Conservation (phyloP, 2,888 invertebrate genomes). For the Drosophila mayaguana region DNA sequence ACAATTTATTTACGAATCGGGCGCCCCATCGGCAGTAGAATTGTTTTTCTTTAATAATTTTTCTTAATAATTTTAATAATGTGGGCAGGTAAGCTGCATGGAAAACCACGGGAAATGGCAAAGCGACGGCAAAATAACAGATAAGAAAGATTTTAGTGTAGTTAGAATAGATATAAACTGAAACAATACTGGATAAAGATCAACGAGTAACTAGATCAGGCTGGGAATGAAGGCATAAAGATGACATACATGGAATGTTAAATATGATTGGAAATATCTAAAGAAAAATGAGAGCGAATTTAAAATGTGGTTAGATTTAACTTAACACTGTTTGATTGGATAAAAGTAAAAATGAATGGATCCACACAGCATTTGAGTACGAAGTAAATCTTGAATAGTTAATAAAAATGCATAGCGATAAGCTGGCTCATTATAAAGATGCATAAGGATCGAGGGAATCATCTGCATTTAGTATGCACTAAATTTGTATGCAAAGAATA, state of each 20-base stretch:
- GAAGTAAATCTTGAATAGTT: neutral
- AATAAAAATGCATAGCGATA: neutral
- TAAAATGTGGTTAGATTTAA: neutral
- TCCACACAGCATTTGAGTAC: neutral
- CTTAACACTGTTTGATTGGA: neutral
- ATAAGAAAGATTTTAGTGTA: neutral
- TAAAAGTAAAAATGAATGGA: no score
- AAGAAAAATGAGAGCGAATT: neutral
- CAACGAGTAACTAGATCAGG: neutral
- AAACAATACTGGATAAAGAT: neutral
- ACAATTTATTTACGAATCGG: conserved; percentile 11
- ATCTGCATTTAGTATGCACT: no score
- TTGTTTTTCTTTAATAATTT: neutral
- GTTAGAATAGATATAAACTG: neutral
- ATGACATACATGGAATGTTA: neutral
- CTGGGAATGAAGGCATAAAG: neutral
- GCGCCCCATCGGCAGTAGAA: neutral
- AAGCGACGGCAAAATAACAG: neutral
- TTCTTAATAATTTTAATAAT: no score
- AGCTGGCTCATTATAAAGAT: neutral
- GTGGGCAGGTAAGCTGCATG: conserved; percentile 9
- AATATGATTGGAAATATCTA: neutral
- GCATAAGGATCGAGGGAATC: neutral
- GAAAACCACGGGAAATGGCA: neutral
- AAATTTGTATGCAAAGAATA: no score